phyloP scores from a whole-genome alignment of 2,888 invertebrate species.

The Strigamia transsilvanica region DNA sequence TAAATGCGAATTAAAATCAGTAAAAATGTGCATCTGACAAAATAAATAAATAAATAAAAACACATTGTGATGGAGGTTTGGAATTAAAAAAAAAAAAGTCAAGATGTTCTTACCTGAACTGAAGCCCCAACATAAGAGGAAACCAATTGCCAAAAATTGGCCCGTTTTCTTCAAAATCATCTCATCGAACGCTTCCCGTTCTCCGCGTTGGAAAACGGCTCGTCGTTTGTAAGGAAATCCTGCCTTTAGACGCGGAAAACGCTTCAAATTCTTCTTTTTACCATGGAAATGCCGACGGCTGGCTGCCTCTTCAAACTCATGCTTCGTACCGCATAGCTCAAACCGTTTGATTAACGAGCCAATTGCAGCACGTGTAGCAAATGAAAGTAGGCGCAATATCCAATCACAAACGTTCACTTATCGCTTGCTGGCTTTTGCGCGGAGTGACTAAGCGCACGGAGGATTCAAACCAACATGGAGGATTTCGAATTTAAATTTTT shows the following conservation, averaged over 20 bases:
- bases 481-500: no score
- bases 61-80: neutral
- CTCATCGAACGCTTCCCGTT: constrained; percentile 55
- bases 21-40: no score
- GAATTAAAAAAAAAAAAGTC: constrained; percentile 1
- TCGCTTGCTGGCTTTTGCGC: neutral
- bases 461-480: neutral
- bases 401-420: constrained; percentile 29
- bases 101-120: constrained; percentile 54
- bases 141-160: constrained; percentile 56
- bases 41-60: neutral
- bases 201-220: constrained; percentile 38
- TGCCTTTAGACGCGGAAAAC: constrained; percentile 6
- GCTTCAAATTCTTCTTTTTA: constrained; percentile 51
- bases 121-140: constrained; percentile 52
- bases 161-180: constrained; percentile 57
- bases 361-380: constrained; percentile 44
- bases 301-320: constrained; percentile 54
- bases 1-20: no score
- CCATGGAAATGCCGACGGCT: constrained; percentile 52
- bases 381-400: constrained; percentile 1
- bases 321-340: constrained; percentile 51
- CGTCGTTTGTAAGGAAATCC: constrained; percentile 41
- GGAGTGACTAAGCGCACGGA: neutral
- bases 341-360: constrained; percentile 42